Evolutionary conservation across 1,140 invertebrate species (phyloP), one percentile per base, ranked within the genome.

Genomic region (Zaprionus taronus): DNA sequence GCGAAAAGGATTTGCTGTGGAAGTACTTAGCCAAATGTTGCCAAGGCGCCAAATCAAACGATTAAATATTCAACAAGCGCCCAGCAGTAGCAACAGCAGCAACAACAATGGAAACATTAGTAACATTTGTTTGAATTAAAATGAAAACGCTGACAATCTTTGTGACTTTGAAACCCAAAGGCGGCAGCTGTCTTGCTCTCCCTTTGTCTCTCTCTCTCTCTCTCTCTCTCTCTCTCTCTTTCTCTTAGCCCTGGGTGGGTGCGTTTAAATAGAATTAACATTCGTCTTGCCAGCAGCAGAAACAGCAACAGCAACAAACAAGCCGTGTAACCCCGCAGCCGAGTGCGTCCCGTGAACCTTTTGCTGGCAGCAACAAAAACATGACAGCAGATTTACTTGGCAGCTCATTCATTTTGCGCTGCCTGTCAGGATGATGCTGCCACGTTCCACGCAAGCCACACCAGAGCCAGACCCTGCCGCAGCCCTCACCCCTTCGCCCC

Each of bases 121-220:
- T 78, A 91, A 91, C 90, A 91, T 91, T 91, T 91, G 85, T 91
- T 91, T 91, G 83, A 90, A 91, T 91, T 91, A 91, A 91, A 86
- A 90, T 83, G 83, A 91, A 91, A 91, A 83, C 80, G 82, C 83
- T 90, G 85, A 90, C 85, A 90, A 90, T 89, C 79, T 75, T 84
- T 80, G 79, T 84, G 84, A 89, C 85, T 89, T 90, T 90, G 85
- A 89, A 81, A 84, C 75, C 84, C 85, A 79, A 76, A 70, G 75
- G 73, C 82, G 72, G 70, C 79, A 83, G 83, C 83, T 89, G 81
- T 38, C 17, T 38, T 70, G 44, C 44, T 2, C 6, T 49, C 17
- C 22, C 38, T 24, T 4, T 60, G 41, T 53, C 22, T 61, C 24
- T 6, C 17, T n/a, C 17, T 69, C 68, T 56, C 17, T 61, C 24